phyloP scores from a whole-genome alignment of 2,888 invertebrate genomes.

The Archips xylosteana region DNA sequence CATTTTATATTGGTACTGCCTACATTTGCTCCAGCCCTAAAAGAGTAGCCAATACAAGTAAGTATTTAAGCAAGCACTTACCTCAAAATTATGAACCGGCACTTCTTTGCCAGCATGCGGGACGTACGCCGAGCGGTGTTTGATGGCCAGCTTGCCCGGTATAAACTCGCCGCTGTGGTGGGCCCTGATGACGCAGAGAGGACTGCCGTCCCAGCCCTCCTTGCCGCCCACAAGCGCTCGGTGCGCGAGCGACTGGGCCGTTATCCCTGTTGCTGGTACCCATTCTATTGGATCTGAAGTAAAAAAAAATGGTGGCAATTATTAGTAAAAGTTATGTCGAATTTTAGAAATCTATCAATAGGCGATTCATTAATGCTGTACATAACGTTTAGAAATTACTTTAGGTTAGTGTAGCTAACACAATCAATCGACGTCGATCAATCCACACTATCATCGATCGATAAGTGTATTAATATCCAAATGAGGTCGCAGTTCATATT shows the following conservation, averaged over 20 bases:
- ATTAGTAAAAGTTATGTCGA: not conserved
- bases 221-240: conserved; percentile 72
- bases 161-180: conserved; percentile 73
- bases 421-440: no score
- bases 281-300: conserved; percentile 63
- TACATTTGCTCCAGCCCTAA: no score
- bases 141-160: conserved; percentile 76
- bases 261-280: conserved; percentile 63
- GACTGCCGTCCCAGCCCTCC: conserved; percentile 78
- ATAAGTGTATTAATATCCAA: no score
- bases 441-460: no score
- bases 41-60: not conserved
- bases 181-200: conserved; percentile 76
- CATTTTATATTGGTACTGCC: no score
- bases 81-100: conserved; percentile 79
- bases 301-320: not conserved
- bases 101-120: conserved; percentile 71
- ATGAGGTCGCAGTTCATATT: no score
- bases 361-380: no score
- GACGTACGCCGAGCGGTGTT: conserved; percentile 70
- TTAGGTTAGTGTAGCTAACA: no score
- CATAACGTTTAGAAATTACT: no score
- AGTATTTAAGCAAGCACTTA: conserved; percentile 44
- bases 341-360: no score
- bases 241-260: conserved; percentile 58